A percentile compares a stretch with the other conserved stretches of the same genome.
Evolutionary conservation across 2,888 invertebrate species (phyloP).

Genomic region (Quadriops clusia): DNA sequence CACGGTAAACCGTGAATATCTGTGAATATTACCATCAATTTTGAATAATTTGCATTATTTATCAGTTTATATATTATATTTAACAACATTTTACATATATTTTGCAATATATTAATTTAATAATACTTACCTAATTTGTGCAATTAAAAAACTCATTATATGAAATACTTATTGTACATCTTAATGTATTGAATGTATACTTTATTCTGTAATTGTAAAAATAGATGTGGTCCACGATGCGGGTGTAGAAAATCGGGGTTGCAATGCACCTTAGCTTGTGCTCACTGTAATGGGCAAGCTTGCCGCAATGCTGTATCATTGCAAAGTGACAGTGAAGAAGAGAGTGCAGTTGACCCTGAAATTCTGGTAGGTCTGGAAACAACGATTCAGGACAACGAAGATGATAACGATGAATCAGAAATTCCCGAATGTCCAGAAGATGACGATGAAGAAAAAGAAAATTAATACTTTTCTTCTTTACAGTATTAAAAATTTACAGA

Average conservation of each 20-base stretch:
- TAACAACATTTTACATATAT: no score
- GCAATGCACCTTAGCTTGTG: constrained; percentile 21
- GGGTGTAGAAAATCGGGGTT: constrained; percentile 25
- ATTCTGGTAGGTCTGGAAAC: constrained; percentile 11
- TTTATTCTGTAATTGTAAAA: constrained; percentile 23
- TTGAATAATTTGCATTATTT: no score
- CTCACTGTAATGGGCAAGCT: constrained; percentile 17
- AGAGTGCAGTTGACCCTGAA: constrained; percentile 10
- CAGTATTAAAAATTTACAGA: constrained; percentile 5
- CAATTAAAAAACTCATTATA: no score
- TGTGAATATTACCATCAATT: no score
- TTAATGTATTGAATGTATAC: no score
- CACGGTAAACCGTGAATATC: no score
- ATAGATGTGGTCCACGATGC: constrained; percentile 22
- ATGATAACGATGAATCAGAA: constrained; percentile 10
- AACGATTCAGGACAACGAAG: constrained; percentile 9
- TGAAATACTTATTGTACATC: no score
- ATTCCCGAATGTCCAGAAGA: constrained; percentile 10
- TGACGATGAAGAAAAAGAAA: constrained; percentile 10
- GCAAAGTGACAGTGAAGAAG: constrained; percentile 10
- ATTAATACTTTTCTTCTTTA: constrained; percentile 7
- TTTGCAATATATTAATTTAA: no score
- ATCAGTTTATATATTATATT: no score
- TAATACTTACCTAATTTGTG: no score
- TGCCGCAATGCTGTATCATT: constrained; percentile 9